Base-by-base conservation (phyloP, 2,888 invertebrate genomes). In the Calameuta filiformis region DNA sequence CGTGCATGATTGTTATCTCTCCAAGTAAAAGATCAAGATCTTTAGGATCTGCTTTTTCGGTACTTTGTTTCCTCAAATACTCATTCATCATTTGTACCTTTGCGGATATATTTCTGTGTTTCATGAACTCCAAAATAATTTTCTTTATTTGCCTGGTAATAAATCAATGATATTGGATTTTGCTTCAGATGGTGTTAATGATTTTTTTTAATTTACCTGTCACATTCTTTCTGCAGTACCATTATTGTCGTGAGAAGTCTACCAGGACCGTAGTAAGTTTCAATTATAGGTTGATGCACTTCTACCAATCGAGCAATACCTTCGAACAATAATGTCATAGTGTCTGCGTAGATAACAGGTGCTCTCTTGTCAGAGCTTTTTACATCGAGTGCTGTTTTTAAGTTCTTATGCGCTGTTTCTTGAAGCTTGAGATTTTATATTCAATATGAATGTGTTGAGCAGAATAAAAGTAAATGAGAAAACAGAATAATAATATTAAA, bases 1-100 rank as follows among this genome's bases (percentile, higher is more conserved):
- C 95, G 92, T 98, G 98, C 92, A 98, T 95, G 75, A 98, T 93
- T 0, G 98, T 98, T 79, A 99, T 94, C 92, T 99, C 99, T 0
- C 96, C 95, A 79, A 99, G 94, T 73, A 97, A 93, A 0, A 96
- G 94, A 92, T 99, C 99, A 77, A 98, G 93, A 85, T 96, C 96
- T 87, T 96, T 96, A 0, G 97, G 96, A 91, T 98, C 97, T 31
- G 94, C 90, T 85, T 94, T 94, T 79, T 95, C 95, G 1, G 91
- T 88, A 79, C 77, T 89, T 75, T 90, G 88, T 80, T 89, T 91
- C 77, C 94, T 92, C 73, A 93, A 92, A 77, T 93, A 92, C 75
- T 95, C 95, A 79, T 94, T 94, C 35, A 95, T 94, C 81, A 94
- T 92, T 80, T 93, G 93, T 23, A 95, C 93, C 88, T 95, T 95